Percentiles rank a stretch among this genome's conserved stretches.
These are phyloP conservation scores for Paradisaea rubra DNA, from an alignment of 2,113 vertebrate genomes.

Conservation along the genomic window DNA sequence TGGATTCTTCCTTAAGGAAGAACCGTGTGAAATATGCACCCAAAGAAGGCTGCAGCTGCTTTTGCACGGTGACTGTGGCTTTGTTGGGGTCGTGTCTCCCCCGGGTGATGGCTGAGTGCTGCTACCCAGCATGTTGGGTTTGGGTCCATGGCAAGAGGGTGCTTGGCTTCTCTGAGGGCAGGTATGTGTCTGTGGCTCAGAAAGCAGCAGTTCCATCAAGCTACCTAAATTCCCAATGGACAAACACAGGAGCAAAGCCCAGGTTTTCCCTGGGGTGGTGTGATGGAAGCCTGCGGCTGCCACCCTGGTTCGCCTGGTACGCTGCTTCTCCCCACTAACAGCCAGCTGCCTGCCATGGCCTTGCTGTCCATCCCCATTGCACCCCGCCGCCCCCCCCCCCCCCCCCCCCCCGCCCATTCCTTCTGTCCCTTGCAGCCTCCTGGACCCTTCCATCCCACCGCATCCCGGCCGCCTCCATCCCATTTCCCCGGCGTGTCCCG, in stretches of 20 bases:
- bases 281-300: not conserved
- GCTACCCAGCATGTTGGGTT: accelerated
- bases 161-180: not conserved
- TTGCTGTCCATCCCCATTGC: too few species aligned
- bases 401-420: too few species aligned
- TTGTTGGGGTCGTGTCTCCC: not conserved
- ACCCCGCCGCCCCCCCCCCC: too few species aligned
- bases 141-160: not conserved
- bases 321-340: not conserved
- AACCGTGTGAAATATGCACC: accelerated
- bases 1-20: not conserved
- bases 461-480: accelerated
- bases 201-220: accelerated
- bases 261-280: not conserved
- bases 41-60: not conserved
- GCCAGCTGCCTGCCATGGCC: not conserved
- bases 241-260: not conserved
- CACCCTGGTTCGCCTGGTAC: not conserved
- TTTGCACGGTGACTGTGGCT: not conserved
- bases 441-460: accelerated
- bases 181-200: not conserved
- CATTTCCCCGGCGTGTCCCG: not conserved
- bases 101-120: not conserved
- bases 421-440: not conserved
- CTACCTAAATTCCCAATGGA: not conserved